phyloP scores from a whole-genome alignment of 2,113 vertebrate genomes.

The Lucifuga dentata region DNA sequence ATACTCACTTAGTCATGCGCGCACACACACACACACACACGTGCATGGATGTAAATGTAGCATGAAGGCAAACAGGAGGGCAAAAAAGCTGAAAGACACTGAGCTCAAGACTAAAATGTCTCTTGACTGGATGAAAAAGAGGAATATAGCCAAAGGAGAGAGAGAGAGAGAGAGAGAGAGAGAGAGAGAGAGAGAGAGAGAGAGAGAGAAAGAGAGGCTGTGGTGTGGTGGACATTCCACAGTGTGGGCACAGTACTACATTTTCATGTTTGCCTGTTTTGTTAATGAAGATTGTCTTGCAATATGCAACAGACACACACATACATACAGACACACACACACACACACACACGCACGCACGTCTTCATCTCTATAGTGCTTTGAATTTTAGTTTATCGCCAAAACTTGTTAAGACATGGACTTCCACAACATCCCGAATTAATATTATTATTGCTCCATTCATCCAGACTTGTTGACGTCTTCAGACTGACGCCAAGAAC shows the following conservation, averaged over 20 bases:
- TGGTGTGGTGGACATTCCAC: neutral
- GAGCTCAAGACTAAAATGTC: conserved; percentile 32
- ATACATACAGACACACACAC: too few relatives aligned
- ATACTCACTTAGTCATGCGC: conserved; percentile 27
- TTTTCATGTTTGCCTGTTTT: conserved; percentile 6
- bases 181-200: neutral
- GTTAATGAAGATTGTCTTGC: neutral
- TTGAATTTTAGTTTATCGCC: conserved; percentile 1
- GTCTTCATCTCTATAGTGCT: conserved; percentile 6
- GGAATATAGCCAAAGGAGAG: conserved; percentile 4
- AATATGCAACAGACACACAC: neutral
- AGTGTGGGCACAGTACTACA: neutral
- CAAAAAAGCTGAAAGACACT: conserved; percentile 55
- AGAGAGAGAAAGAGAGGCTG: neutral
- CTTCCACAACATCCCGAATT: conserved; percentile 6
- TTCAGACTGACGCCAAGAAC: conserved; percentile 15
- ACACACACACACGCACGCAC: too few relatives aligned
- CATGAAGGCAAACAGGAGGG: conserved; percentile 64
- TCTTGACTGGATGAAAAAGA: conserved; percentile 19
- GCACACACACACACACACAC: conserved; percentile 37
- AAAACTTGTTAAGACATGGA: conserved; percentile 19
- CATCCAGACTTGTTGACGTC: conserved; percentile 31
- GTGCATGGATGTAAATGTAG: conserved; percentile 61
- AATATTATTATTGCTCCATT: neutral
- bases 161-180: neutral